Percentiles rank a stretch among this genome's conserved stretches.
These are phyloP conservation scores for Lithodes maja DNA, from an alignment of 2,888 invertebrate species.

Conservation along the genomic window DNA sequence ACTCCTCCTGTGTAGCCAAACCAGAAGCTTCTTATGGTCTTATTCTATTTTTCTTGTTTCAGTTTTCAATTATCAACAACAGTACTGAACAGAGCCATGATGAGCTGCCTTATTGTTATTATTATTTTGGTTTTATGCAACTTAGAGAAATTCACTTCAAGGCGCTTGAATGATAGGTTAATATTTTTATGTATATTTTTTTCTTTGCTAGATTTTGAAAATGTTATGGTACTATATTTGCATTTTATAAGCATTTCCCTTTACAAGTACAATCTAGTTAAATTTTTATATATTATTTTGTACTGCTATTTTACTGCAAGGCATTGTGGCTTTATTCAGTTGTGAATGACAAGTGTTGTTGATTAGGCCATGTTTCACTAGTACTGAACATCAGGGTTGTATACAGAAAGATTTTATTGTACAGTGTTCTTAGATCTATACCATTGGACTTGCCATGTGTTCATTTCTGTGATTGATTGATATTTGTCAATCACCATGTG, in stretches of 20 bases:
- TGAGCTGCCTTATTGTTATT: constrained; percentile 40
- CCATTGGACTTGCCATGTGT: constrained; percentile 64
- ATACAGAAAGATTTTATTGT: constrained; percentile 61
- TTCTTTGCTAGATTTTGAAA: background rate
- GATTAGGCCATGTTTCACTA: constrained; percentile 65
- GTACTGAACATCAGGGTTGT: constrained; percentile 62
- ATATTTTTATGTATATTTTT: constrained; percentile 21
- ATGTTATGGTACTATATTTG: background rate
- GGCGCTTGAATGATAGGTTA: constrained; percentile 21
- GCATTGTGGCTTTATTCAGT: constrained; percentile 66
- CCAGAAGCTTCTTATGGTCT: constrained; percentile 58
- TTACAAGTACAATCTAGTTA: constrained; percentile 23
- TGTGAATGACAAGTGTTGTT: constrained; percentile 67
- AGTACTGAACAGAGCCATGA: constrained; percentile 63
- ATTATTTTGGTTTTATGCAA: background rate
- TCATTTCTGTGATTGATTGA: constrained; percentile 68
- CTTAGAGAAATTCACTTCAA: background rate
- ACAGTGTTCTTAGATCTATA: constrained; percentile 64
- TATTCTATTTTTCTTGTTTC: constrained; percentile 62
- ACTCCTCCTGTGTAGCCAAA: constrained; percentile 61
- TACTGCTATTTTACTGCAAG: constrained; percentile 46
- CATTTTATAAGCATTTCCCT: constrained; percentile 27
- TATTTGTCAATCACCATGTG: constrained; percentile 68
- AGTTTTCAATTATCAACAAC: constrained; percentile 62
- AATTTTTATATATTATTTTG: constrained; percentile 24